Evolutionary conservation across 2,113 vertebrate genomes (phyloP).

Genomic region (Thunnus thynnus): DNA sequence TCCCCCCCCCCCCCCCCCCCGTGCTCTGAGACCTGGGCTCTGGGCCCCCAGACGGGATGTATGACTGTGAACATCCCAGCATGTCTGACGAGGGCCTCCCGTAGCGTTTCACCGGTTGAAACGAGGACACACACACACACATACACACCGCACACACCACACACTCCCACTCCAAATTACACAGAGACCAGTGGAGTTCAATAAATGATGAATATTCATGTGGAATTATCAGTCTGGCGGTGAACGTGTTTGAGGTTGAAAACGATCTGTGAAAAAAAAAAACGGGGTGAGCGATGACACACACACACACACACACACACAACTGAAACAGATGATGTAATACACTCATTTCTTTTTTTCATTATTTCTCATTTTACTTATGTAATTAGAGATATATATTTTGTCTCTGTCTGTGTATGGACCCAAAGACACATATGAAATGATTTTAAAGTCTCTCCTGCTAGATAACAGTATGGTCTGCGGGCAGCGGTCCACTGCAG

Average conservation of each 20-base stretch:
- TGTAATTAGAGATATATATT: neutral
- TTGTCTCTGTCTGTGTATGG: neutral
- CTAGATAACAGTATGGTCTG: neutral
- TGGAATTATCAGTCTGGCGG: conserved; percentile 39
- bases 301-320: too few species aligned
- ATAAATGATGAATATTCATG: conserved; percentile 62
- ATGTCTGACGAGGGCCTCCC: conserved; percentile 43
- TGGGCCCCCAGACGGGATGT: neutral
- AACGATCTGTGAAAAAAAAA: conserved; percentile 7
- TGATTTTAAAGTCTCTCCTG: neutral
- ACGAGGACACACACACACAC: conserved; percentile 43
- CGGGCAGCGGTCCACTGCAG: too few species aligned
- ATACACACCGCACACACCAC: neutral
- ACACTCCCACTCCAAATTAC: conserved; percentile 31
- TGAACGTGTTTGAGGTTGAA: conserved; percentile 25
- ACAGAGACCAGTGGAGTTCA: conserved; percentile 18
- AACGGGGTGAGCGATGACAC: neutral
- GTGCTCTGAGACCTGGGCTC: neutral
- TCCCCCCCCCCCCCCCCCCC: neutral
- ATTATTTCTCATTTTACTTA: neutral
- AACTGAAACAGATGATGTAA: neutral
- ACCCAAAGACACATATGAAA: too few species aligned
- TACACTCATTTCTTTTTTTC: neutral
- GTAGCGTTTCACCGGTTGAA: conserved; percentile 49
- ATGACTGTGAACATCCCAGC: conserved; percentile 45